phyloP scores from a whole-genome alignment of 2,888 invertebrate genomes.

The Oligia strigilis region DNA sequence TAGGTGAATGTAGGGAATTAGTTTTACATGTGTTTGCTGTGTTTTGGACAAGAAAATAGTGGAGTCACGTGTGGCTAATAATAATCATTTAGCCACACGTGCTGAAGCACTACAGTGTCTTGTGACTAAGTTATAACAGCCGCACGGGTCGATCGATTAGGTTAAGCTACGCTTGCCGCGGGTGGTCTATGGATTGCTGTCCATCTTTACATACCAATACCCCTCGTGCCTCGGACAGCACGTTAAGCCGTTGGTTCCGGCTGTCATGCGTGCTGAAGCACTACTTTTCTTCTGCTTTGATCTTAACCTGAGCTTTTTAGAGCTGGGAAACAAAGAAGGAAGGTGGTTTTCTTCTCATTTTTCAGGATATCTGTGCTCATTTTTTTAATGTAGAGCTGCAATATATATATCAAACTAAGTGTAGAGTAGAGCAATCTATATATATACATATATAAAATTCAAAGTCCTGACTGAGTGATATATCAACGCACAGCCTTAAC shows the following conservation, averaged over 20 bases:
- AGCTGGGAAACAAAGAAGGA: background rate
- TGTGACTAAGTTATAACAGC: no score
- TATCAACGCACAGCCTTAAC: no score
- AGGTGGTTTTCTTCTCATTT: background rate
- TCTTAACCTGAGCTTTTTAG: background rate
- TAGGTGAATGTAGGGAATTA: slow-evolving; percentile 15
- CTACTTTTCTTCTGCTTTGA: background rate
- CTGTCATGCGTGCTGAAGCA: no score
- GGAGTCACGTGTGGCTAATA: background rate
- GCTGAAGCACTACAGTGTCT: background rate
- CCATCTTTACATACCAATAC: no score
- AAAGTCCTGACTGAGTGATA: no score
- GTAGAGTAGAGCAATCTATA: no score
- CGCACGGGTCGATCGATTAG: no score
- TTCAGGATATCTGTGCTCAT: background rate
- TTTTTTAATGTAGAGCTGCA: background rate
- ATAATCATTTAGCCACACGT: background rate
- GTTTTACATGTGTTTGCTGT: slow-evolving; percentile 1
- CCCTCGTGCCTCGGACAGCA: no score
- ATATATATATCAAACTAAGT: background rate
- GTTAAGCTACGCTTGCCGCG: no score
- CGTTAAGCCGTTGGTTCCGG: no score
- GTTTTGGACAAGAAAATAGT: background rate
- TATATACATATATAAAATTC: no score
- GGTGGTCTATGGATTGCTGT: no score